phyloP scores from a whole-genome alignment of 2,113 vertebrate genomes.

The Phainopepla nitens region DNA sequence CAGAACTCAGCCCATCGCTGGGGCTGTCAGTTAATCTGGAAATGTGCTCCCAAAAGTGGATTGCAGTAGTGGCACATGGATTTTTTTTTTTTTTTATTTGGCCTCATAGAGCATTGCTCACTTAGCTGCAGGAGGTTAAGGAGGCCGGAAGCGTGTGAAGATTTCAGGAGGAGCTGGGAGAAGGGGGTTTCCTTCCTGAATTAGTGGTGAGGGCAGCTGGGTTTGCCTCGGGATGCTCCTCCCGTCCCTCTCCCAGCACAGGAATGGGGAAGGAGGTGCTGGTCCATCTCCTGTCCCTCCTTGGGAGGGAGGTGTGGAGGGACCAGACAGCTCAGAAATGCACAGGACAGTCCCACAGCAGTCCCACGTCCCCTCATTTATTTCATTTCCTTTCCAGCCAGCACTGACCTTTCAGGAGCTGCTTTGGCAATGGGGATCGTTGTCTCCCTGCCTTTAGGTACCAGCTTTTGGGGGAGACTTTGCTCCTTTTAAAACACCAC shows the following conservation, averaged over 20 bases:
- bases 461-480: background rate
- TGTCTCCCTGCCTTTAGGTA: background rate
- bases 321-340: background rate
- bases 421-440: fast-evolving
- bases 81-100: background rate
- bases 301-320: background rate
- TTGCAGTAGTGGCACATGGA: fast-evolving
- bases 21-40: fast-evolving
- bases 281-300: background rate
- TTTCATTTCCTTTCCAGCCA: background rate
- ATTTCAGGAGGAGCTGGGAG: background rate
- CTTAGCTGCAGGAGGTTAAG: background rate
- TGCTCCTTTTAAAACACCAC: background rate
- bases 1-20: background rate
- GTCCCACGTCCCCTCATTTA: background rate
- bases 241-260: fast-evolving
- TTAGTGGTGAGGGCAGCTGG: background rate
- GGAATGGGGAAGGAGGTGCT: background rate
- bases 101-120: fast-evolving
- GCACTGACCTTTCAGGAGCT: background rate
- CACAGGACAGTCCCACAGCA: background rate
- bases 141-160: background rate
- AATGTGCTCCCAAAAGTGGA: background rate
- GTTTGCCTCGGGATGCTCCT: fast-evolving
- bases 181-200: background rate